Percentiles rank a stretch among this genome's conserved stretches.
Conservation (phyloP, 2,797 vertebrate genomes). For the Chiloscyllium punctatum region DNA sequence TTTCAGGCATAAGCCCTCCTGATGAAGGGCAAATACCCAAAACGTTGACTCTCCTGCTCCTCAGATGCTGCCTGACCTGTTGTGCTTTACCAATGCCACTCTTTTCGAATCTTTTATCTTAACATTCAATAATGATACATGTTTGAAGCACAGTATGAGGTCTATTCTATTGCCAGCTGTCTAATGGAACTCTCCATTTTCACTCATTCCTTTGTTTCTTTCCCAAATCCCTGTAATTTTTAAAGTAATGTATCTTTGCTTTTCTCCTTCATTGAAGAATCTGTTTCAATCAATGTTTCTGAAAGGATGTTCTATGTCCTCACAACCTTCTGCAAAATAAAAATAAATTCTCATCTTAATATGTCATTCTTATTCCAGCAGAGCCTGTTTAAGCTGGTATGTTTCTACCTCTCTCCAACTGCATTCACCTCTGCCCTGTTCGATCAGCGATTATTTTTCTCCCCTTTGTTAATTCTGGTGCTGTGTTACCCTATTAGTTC, state of each 20-base stretch:
- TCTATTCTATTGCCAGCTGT: background rate
- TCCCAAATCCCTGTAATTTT: background rate
- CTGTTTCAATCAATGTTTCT: background rate
- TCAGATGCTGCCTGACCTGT: no score
- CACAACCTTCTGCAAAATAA: background rate
- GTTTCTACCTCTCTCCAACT: conserved; percentile 43
- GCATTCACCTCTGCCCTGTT: background rate
- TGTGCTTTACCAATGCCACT: no score
- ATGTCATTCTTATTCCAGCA: background rate
- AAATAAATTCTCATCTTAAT: background rate
- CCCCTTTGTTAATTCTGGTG: background rate
- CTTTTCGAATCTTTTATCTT: no score
- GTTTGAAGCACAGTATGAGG: background rate
- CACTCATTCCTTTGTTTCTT: background rate
- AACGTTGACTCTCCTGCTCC: no score
- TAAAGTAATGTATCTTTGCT: background rate
- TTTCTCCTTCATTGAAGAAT: background rate
- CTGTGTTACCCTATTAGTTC: background rate
- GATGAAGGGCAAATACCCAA: no score
- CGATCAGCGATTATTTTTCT: conserved; percentile 45
- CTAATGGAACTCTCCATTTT: no score
- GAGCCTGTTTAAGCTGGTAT: conserved; percentile 37
- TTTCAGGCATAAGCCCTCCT: no score
- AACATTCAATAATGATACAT: background rate
- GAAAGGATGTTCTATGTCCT: background rate